Evolutionary conservation across 2,113 vertebrate genomes (phyloP), one percentile per base, ranked within the genome.

Genomic region (Nematolebias whitei): DNA sequence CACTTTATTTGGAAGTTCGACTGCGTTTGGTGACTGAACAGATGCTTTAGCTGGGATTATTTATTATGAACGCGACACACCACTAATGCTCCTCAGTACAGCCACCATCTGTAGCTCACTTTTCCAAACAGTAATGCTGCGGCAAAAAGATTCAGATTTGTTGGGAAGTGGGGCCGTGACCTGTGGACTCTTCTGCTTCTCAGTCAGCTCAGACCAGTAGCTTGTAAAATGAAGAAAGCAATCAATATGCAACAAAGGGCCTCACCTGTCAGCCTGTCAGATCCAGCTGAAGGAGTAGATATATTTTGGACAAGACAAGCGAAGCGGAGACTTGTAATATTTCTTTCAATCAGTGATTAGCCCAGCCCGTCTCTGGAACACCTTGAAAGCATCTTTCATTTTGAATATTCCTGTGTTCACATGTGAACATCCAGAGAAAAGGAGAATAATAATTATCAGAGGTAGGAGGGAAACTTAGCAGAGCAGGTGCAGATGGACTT

Each of bases 171-270:
- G 53, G 26, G 59, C 68, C 35, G 50, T 20, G 48, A 79, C 80
- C 79, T 63, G 50, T 55, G 18, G 45, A 52, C 60, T 79, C 51
- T 22, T 65, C 66, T 60, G 69, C 54, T 68, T 71, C 62, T 62
- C 60, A 69, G 71, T 66, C 75, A 57, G 58, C 47, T 64, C 24
- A 59, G 69, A 76, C 66, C 79, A 60, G 73, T 49, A 54, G 56
- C 47, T 83, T 85, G 77, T 85, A 75, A 86, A 83, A 85, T 66
- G 70, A 81, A 77, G 81, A 80, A 82, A 48, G 14, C 86, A 89
- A 85, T 83, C 78, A 71, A 86, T 85, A 78, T 86, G 76, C 76
- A 76, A 65, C 39, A 67, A 83, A 82, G 66, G 66, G 63, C 74
- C 66, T 78, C 45, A 63, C 32, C 59, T 69, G 77, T 76, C 85